A percentile compares a stretch with the other conserved stretches of the same genome.
These are phyloP conservation scores for Etia nguti DNA, from an alignment of 2,113 vertebrate species.

Conservation along the genomic window DNA sequence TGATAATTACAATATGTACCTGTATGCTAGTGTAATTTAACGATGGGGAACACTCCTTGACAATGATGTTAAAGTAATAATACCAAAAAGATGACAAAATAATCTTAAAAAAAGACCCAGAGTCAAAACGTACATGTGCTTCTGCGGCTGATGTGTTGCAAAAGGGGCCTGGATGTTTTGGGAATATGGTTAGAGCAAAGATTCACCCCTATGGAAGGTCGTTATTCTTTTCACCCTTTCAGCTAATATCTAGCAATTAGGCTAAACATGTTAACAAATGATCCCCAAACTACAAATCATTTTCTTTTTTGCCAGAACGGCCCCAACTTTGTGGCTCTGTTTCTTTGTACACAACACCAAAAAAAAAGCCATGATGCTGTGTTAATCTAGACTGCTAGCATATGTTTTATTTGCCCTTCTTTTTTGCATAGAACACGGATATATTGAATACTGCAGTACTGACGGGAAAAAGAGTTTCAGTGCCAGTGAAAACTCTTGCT, in stretches of 20 bases:
- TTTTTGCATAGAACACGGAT: constrained; percentile 75
- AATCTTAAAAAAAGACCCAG: background rate
- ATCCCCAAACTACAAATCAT: background rate
- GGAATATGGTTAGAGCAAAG: background rate
- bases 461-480: constrained; percentile 80
- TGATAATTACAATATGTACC: background rate
- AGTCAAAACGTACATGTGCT: background rate
- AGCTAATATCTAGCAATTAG: background rate
- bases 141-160: background rate
- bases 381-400: background rate
- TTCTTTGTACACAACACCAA: background rate
- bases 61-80: background rate
- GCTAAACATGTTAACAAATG: background rate
- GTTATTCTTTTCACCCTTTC: background rate
- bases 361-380: background rate
- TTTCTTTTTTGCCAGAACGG: too few relatives aligned
- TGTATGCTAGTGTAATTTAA: background rate
- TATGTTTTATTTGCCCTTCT: background rate
- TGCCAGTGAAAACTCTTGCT: constrained; percentile 82
- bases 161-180: background rate
- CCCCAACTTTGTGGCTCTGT: background rate
- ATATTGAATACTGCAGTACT: constrained; percentile 89
- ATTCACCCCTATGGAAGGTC: background rate
- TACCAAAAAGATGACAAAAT: background rate
- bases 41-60: background rate